These are phyloP conservation scores for Dolichoris vasculosae DNA, from an alignment of 1,140 invertebrate genomes.

Conservation along the genomic window DNA sequence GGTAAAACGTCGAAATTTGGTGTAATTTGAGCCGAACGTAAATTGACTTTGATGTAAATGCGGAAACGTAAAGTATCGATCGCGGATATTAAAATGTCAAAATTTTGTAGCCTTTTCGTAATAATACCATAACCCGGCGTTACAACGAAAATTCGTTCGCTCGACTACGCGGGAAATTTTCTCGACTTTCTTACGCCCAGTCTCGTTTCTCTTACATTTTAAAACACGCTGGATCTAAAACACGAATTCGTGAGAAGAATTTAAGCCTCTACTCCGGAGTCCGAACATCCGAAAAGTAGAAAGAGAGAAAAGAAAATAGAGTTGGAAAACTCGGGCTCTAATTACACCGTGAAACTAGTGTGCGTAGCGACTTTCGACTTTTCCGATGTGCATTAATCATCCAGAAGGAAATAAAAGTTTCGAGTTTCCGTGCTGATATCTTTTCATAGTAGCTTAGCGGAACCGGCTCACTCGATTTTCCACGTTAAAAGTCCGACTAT, in stretches of 20 bases:
- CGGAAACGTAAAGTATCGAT: no score
- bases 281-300: background rate
- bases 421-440: constrained; percentile 43
- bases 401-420: constrained; percentile 42
- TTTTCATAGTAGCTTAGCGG: constrained; percentile 27
- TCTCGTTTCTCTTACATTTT: background rate
- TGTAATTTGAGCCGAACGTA: no score
- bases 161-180: background rate
- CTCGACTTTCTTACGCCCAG: background rate
- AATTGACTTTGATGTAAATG: no score
- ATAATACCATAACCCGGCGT: no score
- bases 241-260: background rate
- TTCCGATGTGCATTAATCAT: constrained; percentile 47
- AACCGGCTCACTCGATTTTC: constrained; percentile 6
- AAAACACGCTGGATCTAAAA: background rate
- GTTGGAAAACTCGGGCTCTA: constrained; percentile 10
- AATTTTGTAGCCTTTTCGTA: no score
- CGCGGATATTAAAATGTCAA: no score
- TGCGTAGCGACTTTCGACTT: background rate
- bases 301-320: background rate
- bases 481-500: constrained; percentile 43
- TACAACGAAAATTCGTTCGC: no score
- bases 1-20: no score
- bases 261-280: background rate
- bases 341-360: constrained; percentile 18